phyloP scores from a whole-genome alignment of 2,888 invertebrate genomes.

The Steromphala cineraria region DNA sequence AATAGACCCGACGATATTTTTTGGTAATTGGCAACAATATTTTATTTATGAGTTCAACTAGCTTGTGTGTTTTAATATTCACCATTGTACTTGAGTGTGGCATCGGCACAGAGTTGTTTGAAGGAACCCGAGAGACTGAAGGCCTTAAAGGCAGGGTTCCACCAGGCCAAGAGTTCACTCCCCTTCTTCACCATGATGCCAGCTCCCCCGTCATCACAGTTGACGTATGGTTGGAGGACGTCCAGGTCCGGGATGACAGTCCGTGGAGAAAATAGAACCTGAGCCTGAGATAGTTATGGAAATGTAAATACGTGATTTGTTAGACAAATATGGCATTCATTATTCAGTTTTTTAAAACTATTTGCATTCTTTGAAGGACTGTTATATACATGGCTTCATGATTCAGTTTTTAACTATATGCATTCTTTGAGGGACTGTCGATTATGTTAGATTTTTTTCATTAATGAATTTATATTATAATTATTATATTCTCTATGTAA shows the following conservation, averaged over 20 bases:
- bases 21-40: too few relatives aligned
- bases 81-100: constrained; percentile 25
- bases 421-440: too few relatives aligned
- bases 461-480: too few relatives aligned
- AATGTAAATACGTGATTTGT: not conserved
- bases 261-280: constrained; percentile 46
- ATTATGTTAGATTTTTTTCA: too few relatives aligned
- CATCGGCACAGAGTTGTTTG: constrained; percentile 24
- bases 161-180: constrained; percentile 41
- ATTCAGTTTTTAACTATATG: too few relatives aligned
- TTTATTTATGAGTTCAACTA: too few relatives aligned
- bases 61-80: not conserved
- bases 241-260: constrained; percentile 36
- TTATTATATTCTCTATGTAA: too few relatives aligned
- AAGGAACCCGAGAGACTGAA: constrained; percentile 38
- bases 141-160: constrained; percentile 45
- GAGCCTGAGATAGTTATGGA: constrained; percentile 27
- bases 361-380: too few relatives aligned
- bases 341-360: too few relatives aligned
- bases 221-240: constrained; percentile 27
- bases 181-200: constrained; percentile 47
- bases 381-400: too few relatives aligned
- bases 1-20: too few relatives aligned
- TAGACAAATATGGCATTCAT: too few relatives aligned
- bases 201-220: constrained; percentile 40